Conservation (phyloP, 2,888 invertebrate genomes). For the Ennomos fuscantarius region DNA sequence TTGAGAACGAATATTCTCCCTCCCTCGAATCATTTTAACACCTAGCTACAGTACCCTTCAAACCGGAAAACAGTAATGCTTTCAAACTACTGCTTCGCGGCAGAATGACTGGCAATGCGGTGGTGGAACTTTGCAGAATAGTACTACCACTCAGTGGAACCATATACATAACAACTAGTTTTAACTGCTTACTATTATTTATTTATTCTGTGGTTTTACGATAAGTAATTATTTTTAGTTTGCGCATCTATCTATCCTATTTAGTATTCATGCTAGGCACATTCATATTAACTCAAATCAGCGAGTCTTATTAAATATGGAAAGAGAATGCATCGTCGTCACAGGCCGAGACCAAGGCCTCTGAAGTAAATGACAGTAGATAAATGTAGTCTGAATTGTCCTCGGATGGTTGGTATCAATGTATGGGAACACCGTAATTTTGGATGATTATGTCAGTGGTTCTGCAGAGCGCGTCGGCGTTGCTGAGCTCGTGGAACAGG, state of each 20-base stretch:
- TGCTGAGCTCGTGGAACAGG: constrained; percentile 59
- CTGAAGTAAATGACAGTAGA: constrained; percentile 67
- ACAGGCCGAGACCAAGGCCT: constrained; percentile 72
- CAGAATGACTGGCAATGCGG: no score
- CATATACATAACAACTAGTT: no score
- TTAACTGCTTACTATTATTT: no score
- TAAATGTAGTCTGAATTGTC: constrained; percentile 69
- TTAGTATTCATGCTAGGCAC: no score
- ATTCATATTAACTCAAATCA: constrained; percentile 25
- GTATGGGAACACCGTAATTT: constrained; percentile 69
- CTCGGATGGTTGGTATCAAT: constrained; percentile 59
- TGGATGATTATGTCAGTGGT: constrained; percentile 75
- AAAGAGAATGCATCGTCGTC: constrained; percentile 72
- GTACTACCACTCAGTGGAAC: no score
- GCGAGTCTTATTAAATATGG: constrained; percentile 52
- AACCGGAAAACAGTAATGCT: no score
- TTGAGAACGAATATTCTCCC: constrained; percentile 22
- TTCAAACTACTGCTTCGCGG: no score
- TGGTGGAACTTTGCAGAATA: no score
- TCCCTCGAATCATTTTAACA: constrained; percentile 22
- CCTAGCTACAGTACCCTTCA: no score
- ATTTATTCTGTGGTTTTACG: no score
- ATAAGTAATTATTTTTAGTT: no score
- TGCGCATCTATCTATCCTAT: no score
- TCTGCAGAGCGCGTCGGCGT: constrained; percentile 69